These are phyloP conservation scores for Hanleya hanleyi DNA, from an alignment of 2,888 invertebrate genomes.

Conservation along the genomic window DNA sequence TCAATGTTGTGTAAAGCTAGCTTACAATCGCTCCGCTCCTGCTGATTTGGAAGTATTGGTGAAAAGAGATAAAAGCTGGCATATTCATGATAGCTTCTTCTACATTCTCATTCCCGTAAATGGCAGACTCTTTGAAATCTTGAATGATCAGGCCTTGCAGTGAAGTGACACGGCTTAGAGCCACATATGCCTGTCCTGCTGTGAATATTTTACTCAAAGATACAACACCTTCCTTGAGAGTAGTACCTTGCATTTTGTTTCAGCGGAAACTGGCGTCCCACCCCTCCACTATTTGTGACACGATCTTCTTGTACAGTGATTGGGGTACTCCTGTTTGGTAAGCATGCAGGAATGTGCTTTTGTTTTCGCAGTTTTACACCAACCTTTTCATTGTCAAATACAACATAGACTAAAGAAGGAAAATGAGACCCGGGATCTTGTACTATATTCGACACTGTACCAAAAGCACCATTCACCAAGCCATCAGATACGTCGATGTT, in stretches of 20 bases:
- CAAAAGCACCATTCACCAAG: conserved; percentile 6
- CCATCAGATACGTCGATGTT: conserved; percentile 1
- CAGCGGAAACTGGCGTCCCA: conserved; percentile 20
- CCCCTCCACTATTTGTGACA: conserved; percentile 1
- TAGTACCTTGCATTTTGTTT: conserved; percentile 29
- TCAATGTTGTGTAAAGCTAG: too few species aligned
- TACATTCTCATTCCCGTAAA: too few species aligned
- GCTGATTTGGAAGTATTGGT: too few species aligned
- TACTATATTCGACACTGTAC: background rate
- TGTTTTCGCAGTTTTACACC: background rate
- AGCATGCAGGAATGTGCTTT: background rate
- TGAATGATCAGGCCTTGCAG: conserved; percentile 16
- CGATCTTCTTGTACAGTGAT: conserved; percentile 12
- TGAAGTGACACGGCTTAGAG: conserved; percentile 26
- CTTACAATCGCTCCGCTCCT: too few species aligned
- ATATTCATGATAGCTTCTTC: too few species aligned
- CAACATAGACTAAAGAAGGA: background rate
- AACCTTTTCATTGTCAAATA: background rate
- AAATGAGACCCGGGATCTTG: background rate
- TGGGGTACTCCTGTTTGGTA: background rate
- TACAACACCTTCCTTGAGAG: conserved; percentile 16
- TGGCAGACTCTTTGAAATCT: too few species aligned
- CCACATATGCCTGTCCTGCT: conserved; percentile 33
- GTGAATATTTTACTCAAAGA: conserved; percentile 22
- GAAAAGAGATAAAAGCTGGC: too few species aligned